phyloP scores from a whole-genome alignment of 2,797 vertebrate species.

The Oreonectes daqikongensis region DNA sequence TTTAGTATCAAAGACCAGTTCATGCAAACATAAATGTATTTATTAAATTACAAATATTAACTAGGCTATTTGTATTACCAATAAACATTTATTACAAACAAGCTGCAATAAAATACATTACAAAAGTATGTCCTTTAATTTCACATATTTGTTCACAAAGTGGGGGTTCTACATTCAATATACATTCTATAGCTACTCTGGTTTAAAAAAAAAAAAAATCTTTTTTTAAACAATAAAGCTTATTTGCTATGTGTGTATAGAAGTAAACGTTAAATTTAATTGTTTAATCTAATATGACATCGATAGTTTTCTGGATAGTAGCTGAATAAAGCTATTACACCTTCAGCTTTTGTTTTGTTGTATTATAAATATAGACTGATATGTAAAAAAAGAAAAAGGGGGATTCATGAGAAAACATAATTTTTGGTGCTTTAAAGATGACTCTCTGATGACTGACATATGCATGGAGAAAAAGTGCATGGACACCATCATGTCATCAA shows the following conservation, averaged over 20 bases:
- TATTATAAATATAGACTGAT: too few species aligned
- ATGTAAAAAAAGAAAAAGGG: neutral
- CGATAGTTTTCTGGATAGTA: neutral
- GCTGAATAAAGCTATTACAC: neutral
- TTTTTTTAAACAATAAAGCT: neutral
- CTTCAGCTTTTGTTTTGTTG: too few species aligned
- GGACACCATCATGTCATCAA: neutral
- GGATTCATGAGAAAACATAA: neutral
- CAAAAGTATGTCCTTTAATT: neutral
- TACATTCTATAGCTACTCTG: neutral
- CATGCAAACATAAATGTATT: neutral
- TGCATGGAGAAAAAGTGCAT: neutral
- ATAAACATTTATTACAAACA: neutral
- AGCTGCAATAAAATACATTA: neutral
- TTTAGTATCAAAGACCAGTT: neutral
- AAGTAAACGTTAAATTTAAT: too few species aligned
- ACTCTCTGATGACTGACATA: neutral
- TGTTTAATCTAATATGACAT: too few species aligned
- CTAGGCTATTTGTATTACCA: neutral
- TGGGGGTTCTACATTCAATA: neutral
- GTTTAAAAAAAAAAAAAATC: neutral
- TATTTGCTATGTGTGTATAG: conserved; percentile 1
- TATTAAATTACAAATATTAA: neutral
- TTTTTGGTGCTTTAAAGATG: neutral
- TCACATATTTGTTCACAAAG: conserved; percentile 12